These are phyloP conservation scores for Dysmachus trigonus DNA, from an alignment of 2,888 invertebrate genomes.

Conservation along the genomic window DNA sequence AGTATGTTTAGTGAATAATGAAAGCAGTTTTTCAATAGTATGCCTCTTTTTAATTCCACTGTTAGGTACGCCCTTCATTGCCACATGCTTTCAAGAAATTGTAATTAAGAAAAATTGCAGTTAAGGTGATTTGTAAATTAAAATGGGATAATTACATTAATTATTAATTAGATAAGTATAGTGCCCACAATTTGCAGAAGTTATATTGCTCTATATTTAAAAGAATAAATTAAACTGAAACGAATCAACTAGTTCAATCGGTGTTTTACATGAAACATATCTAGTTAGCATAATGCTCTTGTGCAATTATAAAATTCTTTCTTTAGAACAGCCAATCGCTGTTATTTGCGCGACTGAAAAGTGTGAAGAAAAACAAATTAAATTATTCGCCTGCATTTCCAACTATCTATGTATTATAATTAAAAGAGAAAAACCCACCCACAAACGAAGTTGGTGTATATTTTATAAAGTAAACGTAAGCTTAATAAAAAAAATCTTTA, in stretches of 20 bases:
- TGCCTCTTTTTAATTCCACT: too few relatives aligned
- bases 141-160: too few relatives aligned
- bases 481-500: not conserved
- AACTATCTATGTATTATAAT: not conserved
- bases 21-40: too few relatives aligned
- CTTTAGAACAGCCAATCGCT: not conserved
- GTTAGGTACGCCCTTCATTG: too few relatives aligned
- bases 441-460: not conserved
- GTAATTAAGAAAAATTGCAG: too few relatives aligned
- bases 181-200: not conserved
- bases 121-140: too few relatives aligned
- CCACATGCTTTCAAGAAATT: too few relatives aligned
- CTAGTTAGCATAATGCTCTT: not conserved
- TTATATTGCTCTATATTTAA: not conserved
- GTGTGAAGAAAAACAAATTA: not conserved
- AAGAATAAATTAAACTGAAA: not conserved
- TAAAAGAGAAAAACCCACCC: not conserved
- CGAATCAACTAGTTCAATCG: not conserved
- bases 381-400: not conserved
- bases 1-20: too few relatives aligned
- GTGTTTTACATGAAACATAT: not conserved
- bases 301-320: not conserved
- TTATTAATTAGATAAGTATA: not conserved
- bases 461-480: not conserved
- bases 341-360: not conserved